phyloP scores from a whole-genome alignment of 2,888 invertebrate genomes.

The Palloptera scutellata region DNA sequence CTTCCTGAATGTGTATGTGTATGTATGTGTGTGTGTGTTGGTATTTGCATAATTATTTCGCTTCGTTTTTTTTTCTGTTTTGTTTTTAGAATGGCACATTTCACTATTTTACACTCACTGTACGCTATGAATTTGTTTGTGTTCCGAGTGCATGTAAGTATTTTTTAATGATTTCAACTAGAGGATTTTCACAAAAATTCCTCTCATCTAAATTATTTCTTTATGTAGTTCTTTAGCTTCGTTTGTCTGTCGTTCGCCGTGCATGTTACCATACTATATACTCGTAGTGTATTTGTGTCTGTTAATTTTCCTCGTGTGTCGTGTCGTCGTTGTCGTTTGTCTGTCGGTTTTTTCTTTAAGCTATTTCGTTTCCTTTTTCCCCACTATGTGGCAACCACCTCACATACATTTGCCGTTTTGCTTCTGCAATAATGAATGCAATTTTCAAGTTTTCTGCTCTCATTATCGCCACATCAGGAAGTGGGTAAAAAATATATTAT shows the following conservation, averaged over 20 bases:
- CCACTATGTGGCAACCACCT: conserved; percentile 20
- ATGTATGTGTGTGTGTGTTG: background rate
- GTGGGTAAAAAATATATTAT: conserved; percentile 13
- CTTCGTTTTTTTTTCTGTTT: background rate
- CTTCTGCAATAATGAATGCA: conserved; percentile 57
- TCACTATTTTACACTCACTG: background rate
- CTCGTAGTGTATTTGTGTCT: conserved; percentile 23
- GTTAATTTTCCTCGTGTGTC: conserved; percentile 23
- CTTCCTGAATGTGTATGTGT: background rate
- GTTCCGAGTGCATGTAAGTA: background rate
- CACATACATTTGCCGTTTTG: conserved; percentile 7
- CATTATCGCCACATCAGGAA: conserved; percentile 51
- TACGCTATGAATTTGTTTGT: background rate
- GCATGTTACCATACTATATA: background rate
- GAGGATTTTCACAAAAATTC: conserved; percentile 14
- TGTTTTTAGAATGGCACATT: conserved; percentile 1
- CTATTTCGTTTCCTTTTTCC: background rate
- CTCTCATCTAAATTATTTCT: background rate
- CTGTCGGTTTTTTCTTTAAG: conserved; percentile 10
- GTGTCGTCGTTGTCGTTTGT: conserved; percentile 5
- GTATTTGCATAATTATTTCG: conserved; percentile 7
- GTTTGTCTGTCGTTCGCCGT: conserved; percentile 11
- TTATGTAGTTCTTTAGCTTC: background rate
- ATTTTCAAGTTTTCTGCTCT: conserved; percentile 55
- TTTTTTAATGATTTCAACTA: conserved; percentile 23